Evolutionary conservation across 2,888 invertebrate species (phyloP).

Genomic region (Keiferia lycopersicella): DNA sequence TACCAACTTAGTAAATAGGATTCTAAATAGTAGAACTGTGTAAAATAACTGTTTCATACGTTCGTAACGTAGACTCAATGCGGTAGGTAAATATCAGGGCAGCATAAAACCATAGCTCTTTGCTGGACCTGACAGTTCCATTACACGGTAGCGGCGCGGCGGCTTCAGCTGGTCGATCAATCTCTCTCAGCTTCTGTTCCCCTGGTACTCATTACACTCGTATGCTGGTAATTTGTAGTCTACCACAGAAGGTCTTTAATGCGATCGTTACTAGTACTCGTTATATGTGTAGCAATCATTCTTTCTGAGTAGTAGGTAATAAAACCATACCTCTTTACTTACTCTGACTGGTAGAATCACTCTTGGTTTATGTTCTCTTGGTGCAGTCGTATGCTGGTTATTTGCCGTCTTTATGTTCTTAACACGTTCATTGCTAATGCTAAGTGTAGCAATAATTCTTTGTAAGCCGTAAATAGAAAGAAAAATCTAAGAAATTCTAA

Average conservation of each 20-base stretch:
- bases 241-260: not conserved
- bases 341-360: too few relatives aligned
- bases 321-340: not conserved
- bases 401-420: too few relatives aligned
- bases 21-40: not conserved
- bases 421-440: too few relatives aligned
- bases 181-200: conserved; percentile 13
- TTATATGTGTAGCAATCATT: too few relatives aligned
- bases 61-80: not conserved
- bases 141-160: conserved; percentile 15
- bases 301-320: too few relatives aligned
- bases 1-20: not conserved
- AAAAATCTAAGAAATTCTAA: too few relatives aligned
- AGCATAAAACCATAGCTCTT: conserved; percentile 11
- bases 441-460: too few relatives aligned
- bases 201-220: conserved; percentile 13
- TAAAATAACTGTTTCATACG: too few relatives aligned
- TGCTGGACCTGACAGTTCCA: conserved; percentile 17
- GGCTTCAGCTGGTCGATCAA: conserved; percentile 12
- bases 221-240: not conserved
- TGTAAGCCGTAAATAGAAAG: too few relatives aligned
- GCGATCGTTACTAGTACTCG: not conserved
- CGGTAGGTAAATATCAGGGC: not conserved
- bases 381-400: too few relatives aligned
- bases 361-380: too few relatives aligned